Conservation (phyloP, 2,113 vertebrate genomes). For the Serinus canaria region DNA sequence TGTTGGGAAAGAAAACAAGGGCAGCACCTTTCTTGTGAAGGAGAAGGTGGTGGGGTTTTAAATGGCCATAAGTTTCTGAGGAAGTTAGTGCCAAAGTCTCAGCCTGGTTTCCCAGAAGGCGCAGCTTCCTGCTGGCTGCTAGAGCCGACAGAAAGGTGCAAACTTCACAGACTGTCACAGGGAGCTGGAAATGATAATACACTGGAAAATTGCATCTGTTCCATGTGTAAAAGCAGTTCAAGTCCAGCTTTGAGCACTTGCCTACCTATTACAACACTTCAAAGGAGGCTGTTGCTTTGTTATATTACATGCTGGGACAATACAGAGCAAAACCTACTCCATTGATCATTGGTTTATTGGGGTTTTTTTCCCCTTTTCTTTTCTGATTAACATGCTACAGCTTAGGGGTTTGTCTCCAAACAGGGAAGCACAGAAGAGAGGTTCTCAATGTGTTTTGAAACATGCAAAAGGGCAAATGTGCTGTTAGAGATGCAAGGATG, state of each 20-base stretch:
- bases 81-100: neutral
- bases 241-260: neutral
- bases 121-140: neutral
- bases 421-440: neutral
- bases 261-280: neutral
- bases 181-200: neutral
- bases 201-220: neutral
- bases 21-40: neutral
- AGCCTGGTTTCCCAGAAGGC: neutral
- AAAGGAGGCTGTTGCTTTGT: neutral
- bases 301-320: neutral
- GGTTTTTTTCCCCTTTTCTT: neutral
- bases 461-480: neutral
- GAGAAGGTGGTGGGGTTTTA: neutral
- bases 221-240: neutral
- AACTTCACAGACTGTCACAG: neutral
- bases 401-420: neutral
- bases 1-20: neutral
- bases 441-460: neutral
- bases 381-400: neutral
- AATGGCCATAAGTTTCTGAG: neutral
- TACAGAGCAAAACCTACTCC: neutral
- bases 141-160: neutral
- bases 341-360: rapidly evolving
- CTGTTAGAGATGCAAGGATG: neutral